These are phyloP conservation scores for Trichogramma dendrolimi DNA, from an alignment of 2,888 invertebrate genomes.

Conservation along the genomic window DNA sequence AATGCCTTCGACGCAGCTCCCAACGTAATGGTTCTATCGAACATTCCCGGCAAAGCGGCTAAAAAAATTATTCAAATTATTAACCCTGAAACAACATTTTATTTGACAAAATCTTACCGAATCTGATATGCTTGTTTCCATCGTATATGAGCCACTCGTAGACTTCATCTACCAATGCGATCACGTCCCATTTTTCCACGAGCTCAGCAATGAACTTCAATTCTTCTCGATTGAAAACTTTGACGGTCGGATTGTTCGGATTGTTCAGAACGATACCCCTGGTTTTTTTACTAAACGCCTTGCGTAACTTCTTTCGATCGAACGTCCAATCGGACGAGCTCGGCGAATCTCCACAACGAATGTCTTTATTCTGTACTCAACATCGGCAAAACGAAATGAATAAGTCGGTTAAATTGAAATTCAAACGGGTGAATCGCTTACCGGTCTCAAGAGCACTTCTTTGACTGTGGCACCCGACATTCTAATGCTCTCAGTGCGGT, in stretches of 20 bases:
- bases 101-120: conserved; percentile 60
- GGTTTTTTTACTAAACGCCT: conserved; percentile 74
- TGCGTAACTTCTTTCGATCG: no score
- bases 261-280: conserved; percentile 95
- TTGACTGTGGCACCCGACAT: not conserved
- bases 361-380: no score
- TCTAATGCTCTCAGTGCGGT: not conserved
- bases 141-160: conserved; percentile 92
- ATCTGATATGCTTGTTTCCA: conserved; percentile 78
- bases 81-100: no score
- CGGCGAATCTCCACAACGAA: no score
- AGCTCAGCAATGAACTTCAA: conserved; percentile 75
- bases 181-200: conserved; percentile 85
- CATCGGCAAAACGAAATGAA: no score
- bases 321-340: not conserved
- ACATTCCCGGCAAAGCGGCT: conserved; percentile 88
- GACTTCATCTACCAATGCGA: conserved; percentile 94
- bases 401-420: no score
- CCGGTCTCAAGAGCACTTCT: not conserved
- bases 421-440: no score
- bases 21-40: conserved; percentile 93
- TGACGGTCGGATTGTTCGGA: conserved; percentile 95
- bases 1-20: conserved; percentile 98
- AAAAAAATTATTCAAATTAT: no score
- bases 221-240: conserved; percentile 72